These are phyloP conservation scores for Phalacrocorax carbo DNA, from an alignment of 2,113 vertebrate species.

Conservation along the genomic window DNA sequence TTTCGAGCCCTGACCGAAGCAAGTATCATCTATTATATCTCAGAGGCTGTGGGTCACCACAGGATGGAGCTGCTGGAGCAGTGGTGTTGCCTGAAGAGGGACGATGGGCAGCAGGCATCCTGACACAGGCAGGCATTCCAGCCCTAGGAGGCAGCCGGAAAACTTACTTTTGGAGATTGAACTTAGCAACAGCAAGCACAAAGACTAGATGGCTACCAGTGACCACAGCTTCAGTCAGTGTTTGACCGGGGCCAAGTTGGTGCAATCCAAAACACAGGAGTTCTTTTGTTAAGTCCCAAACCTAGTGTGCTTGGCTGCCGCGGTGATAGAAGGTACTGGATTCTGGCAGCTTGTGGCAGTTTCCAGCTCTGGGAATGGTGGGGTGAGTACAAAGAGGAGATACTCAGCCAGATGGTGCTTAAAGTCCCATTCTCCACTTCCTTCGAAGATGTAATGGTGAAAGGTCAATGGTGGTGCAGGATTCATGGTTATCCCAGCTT, in stretches of 20 bases:
- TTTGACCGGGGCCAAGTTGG: background rate
- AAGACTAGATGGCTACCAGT: background rate
- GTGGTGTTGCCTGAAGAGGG: background rate
- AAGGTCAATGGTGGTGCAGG: background rate
- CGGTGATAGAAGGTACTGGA: background rate
- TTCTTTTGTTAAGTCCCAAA: background rate
- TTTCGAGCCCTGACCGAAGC: background rate
- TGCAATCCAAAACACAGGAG: background rate
- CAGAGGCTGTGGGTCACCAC: background rate
- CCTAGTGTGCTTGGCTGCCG: background rate
- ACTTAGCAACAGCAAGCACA: background rate
- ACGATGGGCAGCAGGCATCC: background rate
- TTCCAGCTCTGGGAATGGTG: background rate
- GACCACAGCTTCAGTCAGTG: background rate
- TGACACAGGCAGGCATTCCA: background rate
- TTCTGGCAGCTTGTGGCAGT: background rate
- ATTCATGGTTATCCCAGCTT: background rate
- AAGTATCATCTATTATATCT: conserved; percentile 29
- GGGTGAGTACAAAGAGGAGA: background rate
- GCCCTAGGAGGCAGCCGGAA: background rate
- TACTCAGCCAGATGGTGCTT: background rate
- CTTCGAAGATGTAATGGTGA: background rate
- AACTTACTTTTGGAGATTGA: background rate
- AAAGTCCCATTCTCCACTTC: background rate
- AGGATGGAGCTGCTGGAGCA: background rate